phyloP scores from a whole-genome alignment of 1,140 invertebrate species.

The Drosophila tropicalis region DNA sequence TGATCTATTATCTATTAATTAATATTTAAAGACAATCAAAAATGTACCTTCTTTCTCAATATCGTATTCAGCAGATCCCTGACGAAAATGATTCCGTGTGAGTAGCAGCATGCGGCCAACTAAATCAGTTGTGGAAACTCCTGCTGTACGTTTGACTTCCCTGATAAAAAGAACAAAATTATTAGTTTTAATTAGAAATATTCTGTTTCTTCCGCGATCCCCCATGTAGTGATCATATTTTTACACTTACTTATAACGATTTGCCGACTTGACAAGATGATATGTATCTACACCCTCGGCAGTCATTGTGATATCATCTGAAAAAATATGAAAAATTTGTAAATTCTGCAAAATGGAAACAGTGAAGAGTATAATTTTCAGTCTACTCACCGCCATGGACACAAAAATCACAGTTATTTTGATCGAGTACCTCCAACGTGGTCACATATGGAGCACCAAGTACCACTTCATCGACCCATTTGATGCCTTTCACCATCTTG shows the following conservation, averaged over 20 bases:
- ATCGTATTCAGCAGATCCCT: conserved; percentile 88
- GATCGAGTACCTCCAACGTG: conserved; percentile 97
- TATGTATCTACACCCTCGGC: conserved; percentile 98
- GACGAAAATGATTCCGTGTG: conserved; percentile 95
- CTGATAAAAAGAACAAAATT: conserved; percentile 83
- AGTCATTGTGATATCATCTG: conserved; percentile 98
- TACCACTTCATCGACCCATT: conserved; percentile 99
- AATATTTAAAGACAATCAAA: not conserved
- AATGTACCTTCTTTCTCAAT: conserved; percentile 83
- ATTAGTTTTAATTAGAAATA: too few species aligned
- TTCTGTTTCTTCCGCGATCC: too few species aligned
- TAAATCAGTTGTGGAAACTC: conserved; percentile 98
- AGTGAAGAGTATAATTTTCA: not conserved
- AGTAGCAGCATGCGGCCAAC: conserved; percentile 98
- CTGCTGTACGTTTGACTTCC: conserved; percentile 95
- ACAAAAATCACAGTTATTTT: conserved; percentile 99
- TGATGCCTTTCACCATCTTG: conserved; percentile 99
- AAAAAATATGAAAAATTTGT: conserved; percentile 53
- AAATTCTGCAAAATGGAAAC: not conserved
- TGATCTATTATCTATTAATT: not conserved
- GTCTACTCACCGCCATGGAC: conserved; percentile 94
- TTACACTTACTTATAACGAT: conserved; percentile 90
- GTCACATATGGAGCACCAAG: conserved; percentile 99
- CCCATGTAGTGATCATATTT: too few species aligned
- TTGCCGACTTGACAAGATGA: conserved; percentile 94